Percentiles rank a stretch among this genome's conserved stretches.
These are phyloP conservation scores for Barbus barbus DNA, from an alignment of 2,113 vertebrate genomes.

Conservation along the genomic window DNA sequence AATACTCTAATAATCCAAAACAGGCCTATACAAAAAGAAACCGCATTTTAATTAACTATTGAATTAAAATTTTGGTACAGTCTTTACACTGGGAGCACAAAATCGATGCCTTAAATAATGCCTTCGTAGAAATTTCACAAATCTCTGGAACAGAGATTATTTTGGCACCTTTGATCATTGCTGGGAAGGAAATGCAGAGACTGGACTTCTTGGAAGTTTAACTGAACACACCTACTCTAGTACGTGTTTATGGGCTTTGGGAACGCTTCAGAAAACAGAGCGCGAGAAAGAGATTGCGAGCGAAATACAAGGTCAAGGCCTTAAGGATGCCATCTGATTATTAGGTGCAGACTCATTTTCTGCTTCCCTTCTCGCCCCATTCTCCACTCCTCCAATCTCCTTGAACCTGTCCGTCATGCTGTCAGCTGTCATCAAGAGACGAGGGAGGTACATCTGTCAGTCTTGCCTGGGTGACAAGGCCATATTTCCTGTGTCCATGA, in stretches of 20 bases:
- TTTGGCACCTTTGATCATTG: neutral
- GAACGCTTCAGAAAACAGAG: neutral
- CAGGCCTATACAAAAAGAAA: no score
- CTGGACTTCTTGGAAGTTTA: neutral
- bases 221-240: neutral
- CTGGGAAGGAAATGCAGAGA: neutral
- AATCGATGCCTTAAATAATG: neutral
- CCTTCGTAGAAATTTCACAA: neutral
- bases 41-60: no score
- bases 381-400: conserved; percentile 3
- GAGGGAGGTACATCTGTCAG: conserved; percentile 33
- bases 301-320: conserved; percentile 8
- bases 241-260: neutral
- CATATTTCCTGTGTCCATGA: conserved; percentile 34
- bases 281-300: neutral
- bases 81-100: no score
- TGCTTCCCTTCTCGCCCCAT: conserved; percentile 14
- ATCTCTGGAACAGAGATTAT: neutral
- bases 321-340: conserved; percentile 18
- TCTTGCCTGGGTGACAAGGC: conserved; percentile 38
- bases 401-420: conserved; percentile 45
- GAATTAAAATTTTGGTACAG: no score
- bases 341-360: conserved; percentile 24
- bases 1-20: no score
- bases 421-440: conserved; percentile 18